Evolutionary conservation across 2,888 invertebrate genomes (phyloP), one percentile per base, ranked within the genome.

Genomic region (Cephus sareptanus): DNA sequence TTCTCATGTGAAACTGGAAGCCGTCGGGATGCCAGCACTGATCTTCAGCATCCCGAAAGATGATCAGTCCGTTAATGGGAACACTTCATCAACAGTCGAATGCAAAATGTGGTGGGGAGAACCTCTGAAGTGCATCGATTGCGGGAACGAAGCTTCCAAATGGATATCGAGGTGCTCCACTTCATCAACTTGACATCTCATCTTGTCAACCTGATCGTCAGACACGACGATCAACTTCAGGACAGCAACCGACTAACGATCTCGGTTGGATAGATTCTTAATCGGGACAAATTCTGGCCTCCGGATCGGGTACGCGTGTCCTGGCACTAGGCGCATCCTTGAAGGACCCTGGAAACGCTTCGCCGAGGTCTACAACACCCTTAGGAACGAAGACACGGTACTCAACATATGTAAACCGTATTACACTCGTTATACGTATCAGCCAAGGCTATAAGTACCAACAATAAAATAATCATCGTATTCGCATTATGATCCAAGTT

Each of bases 71-170:
- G 31, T 69, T 11, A 78, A 81, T 56, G 77, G 81, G 34, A 79
- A 31, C 35, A 34, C 78, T 13, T 79, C 80, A 82, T 71, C 75
- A 34, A 78, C 81, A 40, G 77, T 86, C 33, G 81, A 85, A 13
- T 89, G 88, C 70, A 83, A 81, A 11, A 86, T 91, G 85, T 91
- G 91, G 88, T 88, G 84, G 79, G 92, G 92, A 78, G 90, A 92
- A 77, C 71, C 81, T 79, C 88, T 94, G 1, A 87, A 92, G 74
- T 93, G 93, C 69, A 87, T 93, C 78, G 95, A 95, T 89, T 95
- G 95, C 90, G 95, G 95, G 1, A 92, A 94, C 69, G 93, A 93
- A 80, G 94, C 93, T 2, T 93, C 94, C 0, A 88, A 91, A 74
- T 95, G 95, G 95, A 89, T 95, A 80, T 93, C 94, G 4, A 91